Percentiles rank a stretch among this genome's conserved stretches.
phyloP scores from a whole-genome alignment of 2,888 invertebrate genomes.

The Pseudoips prasinana region DNA sequence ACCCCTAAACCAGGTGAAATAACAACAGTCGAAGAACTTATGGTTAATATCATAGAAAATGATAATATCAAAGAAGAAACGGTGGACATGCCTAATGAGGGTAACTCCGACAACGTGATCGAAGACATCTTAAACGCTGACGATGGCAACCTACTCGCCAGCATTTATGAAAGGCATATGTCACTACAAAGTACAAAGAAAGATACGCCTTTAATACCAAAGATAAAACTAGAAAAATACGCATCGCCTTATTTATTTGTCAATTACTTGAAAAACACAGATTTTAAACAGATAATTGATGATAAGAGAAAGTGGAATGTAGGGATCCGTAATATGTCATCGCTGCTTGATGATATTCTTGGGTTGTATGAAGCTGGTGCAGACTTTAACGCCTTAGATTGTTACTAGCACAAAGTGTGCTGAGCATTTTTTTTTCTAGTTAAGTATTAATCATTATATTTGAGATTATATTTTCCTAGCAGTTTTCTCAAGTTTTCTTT shows the following conservation, averaged over 20 bases:
- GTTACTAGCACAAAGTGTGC: conserved; percentile 77
- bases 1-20: conserved; percentile 46
- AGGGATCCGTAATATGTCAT: conserved; percentile 85
- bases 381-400: conserved; percentile 85
- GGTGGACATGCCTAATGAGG: conserved; percentile 25
- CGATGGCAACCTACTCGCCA: conserved; percentile 83
- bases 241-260: conserved; percentile 83
- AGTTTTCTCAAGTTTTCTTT: too few relatives aligned
- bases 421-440: too few relatives aligned
- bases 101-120: conserved; percentile 64
- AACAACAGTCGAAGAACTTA: conserved; percentile 45
- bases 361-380: conserved; percentile 78
- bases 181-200: conserved; percentile 47
- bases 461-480: conserved; percentile 28
- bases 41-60: conserved; percentile 45
- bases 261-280: conserved; percentile 75
- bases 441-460: not conserved
- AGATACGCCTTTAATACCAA: conserved; percentile 41
- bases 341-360: conserved; percentile 88
- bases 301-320: conserved; percentile 85
- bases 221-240: conserved; percentile 49
- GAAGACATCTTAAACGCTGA: conserved; percentile 84
- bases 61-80: conserved; percentile 47
- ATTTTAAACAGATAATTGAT: conserved; percentile 83
- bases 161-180: conserved; percentile 82